Base-by-base conservation (phyloP, 1,140 invertebrate genomes). In the Propsilocerus akamusi region DNA sequence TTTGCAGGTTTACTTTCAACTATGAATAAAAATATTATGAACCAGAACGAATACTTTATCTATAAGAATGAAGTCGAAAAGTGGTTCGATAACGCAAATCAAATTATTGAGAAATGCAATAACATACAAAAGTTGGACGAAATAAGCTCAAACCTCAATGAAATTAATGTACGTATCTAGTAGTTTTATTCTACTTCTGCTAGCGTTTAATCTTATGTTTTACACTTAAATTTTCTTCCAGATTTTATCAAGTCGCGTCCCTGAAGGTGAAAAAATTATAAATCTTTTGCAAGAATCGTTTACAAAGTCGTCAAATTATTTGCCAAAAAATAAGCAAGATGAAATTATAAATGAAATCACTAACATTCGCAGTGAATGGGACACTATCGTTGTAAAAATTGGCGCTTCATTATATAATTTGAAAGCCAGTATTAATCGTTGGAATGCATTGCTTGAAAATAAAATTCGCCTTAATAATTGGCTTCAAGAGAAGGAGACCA, bases 21-120 rank as follows among this genome's bases (percentile, higher is more conserved):
- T 59, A 78, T 88, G 3, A 86, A 93, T 58, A 92, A 92, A 66
- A 89, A 86, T 64, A 63, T 92, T 0, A 83, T 81, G 1, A 87
- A 92, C 63, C 85, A 91, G 52, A 90, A 85, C 0, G 86, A 92
- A 59, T 93, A 91, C 63, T 67, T 86, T 1, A 86, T 85, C 56
- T 83, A 83, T 4, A 88, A 86, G 58, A 76, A 81, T 53, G 81
- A 88, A 57, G 70, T 90, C 54, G 78, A 87, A 52, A 72, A 75
- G 26, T 94, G 89, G 89, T 67, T 91, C 17, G 72, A 78, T 41
- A 76, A 78, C 32, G 81, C 83, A 14, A 79, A 86, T 54, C 77
- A 78, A 14, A 81, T 80, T 4, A 74, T 93, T 5, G 78, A 87
- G 59, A 82, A 86, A 55, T 91, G 86, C 53, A 72, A 79, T 55